Evolutionary conservation across 2,113 vertebrate genomes (phyloP).

Genomic region (Gallinago undulata): DNA sequence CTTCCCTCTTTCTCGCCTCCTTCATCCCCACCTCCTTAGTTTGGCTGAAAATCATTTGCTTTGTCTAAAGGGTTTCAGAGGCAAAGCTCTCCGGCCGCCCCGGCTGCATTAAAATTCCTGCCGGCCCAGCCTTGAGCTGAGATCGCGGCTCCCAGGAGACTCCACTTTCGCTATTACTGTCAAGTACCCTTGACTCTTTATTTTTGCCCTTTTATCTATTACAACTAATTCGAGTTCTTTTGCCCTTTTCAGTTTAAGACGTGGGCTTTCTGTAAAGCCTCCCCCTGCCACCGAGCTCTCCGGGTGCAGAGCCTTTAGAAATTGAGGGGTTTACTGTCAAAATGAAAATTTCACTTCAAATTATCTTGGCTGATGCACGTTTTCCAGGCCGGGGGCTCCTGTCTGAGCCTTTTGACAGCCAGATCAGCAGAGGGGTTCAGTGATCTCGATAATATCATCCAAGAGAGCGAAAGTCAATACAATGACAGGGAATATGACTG

Average conservation of each 20-base stretch:
- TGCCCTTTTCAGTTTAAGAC: slow-evolving; percentile 98
- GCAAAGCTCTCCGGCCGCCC: slow-evolving; percentile 74
- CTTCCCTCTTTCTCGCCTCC: background rate
- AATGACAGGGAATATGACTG: slow-evolving; percentile 90
- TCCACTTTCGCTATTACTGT: slow-evolving; percentile 97
- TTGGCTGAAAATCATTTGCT: slow-evolving; percentile 70
- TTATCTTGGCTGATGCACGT: slow-evolving; percentile 90
- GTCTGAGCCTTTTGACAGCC: slow-evolving; percentile 93
- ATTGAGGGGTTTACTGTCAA: slow-evolving; percentile 95
- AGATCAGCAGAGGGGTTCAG: slow-evolving; percentile 88
- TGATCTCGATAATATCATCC: slow-evolving; percentile 95
- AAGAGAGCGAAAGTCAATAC: slow-evolving; percentile 89
- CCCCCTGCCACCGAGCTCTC: slow-evolving; percentile 79
- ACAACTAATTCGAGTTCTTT: slow-evolving; percentile 98
- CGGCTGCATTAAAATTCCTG: slow-evolving; percentile 92
- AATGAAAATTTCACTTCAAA: slow-evolving; percentile 95
- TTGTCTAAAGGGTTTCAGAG: slow-evolving; percentile 77
- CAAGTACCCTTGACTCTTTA: slow-evolving; percentile 98
- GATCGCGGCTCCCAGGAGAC: slow-evolving; percentile 85
- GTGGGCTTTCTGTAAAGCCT: slow-evolving; percentile 86
- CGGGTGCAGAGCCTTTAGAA: slow-evolving; percentile 81
- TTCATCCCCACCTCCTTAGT: slow-evolving; percentile 4
- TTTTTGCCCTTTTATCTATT: slow-evolving; percentile 99
- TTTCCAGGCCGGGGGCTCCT: slow-evolving; percentile 86
- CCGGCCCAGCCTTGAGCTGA: slow-evolving; percentile 75